Evolutionary conservation across 1,140 invertebrate species (phyloP), one percentile per base, ranked within the genome.

Genomic region (Calephelis virginiensis): DNA sequence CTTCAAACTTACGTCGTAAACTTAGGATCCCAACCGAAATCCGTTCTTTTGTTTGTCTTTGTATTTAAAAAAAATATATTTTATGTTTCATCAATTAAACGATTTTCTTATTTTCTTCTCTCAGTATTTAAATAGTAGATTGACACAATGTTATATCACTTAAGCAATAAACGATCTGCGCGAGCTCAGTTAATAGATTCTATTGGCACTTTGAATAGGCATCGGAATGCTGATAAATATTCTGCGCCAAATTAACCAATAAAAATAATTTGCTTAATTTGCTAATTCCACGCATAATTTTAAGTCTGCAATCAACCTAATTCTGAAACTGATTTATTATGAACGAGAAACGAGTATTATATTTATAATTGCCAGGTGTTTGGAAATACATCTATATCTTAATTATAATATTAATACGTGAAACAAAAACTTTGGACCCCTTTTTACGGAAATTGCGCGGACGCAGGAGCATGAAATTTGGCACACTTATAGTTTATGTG

Each of bases 81-180:
- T 28, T 28, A 28, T 28, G 28, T 28, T 28, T 4, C 28, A 46
- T 46, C 45, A 9, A 9, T 8, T 8, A 11, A 46, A 46, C 45
- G 28, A 17, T 56, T 56, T 28, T 11, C 17, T 10, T 12, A 59
- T 28, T 59, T 59, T 59, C 5, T 14, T 17, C 14, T 17, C 46
- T 43, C 61, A 64, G 40, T 56, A n/a, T 62, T 8, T 65, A 70
- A 75, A 69, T 71, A 28, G 28, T 28, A 28, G 28, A 28, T 28
- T 28, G 71, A 37, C 66, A 73, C 70, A 69, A 76, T 69, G 71
- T 76, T 69, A 73, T 73, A 53, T 70, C 74, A 73, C 65, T 69
- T 69, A 62, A 68, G 61, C 50, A 28, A 2, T 66, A 65, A 69
- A 43, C 8, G 40, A 43, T 43, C 70, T 59, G 63, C 50, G 40